Evolutionary conservation across 2,888 invertebrate species (phyloP), one percentile per base, ranked within the genome.

Genomic region (Cantharis nigra): DNA sequence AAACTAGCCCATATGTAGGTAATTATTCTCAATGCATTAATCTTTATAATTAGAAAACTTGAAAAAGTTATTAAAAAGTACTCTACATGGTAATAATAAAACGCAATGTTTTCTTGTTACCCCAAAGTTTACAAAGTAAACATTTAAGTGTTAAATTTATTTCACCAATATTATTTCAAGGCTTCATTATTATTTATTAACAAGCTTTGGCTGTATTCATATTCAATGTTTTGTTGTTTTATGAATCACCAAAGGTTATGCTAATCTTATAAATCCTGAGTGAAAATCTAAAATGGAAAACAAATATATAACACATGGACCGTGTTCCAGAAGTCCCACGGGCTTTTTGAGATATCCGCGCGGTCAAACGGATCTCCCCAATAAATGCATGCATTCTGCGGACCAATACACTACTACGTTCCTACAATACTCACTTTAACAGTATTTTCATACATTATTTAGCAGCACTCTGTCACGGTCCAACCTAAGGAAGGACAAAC

Each of bases 381-480:
- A 79, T 78, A 78, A 80, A 81, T 80, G 82, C 82, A 81, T 78
- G 80, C 79, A 78, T 79, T 72, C 79, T 78, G 80, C 79, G 74
- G 76, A 76, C 78, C 78, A 75, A 76, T 80, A 77, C 79, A 79
- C 76, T 78, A 71, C 49, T 78, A 78, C 77, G 73, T 78, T 78
- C 75, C 77, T 69, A 73, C 81, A 67, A 79, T 74, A 77, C 77
- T 79, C 81, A 75, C 76, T 80, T 81, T 80, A 80, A 79, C 81
- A 77, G 80, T 80, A 80, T 81, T 80, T 72, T 78, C 77, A 77
- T 83, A 83, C 82, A 83, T 83, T 82, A 83, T 83, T 83, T 83
- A 83, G 82, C 79, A 83, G 83, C 83, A 83, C 83, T 83, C 83
- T 81, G 83, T 83, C 83, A 83, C 80, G 83, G 83, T 83, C 81